Evolutionary conservation across 2,888 invertebrate genomes (phyloP).

Genomic region (Synanthedon vespiformis): DNA sequence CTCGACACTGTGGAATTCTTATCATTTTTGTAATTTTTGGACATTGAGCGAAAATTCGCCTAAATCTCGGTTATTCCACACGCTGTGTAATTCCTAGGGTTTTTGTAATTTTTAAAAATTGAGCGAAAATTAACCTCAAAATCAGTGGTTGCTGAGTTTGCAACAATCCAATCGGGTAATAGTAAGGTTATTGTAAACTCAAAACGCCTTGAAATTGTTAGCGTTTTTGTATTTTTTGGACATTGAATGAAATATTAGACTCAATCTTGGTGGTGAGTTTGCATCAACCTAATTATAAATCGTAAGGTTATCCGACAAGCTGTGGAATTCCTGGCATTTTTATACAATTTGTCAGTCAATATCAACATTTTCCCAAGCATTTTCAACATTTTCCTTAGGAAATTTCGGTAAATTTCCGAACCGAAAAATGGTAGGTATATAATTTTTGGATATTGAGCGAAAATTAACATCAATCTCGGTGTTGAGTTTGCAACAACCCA

Average conservation of each 20-base stretch:
- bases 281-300: neutral
- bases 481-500: too few relatives aligned
- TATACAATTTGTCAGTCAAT: too few relatives aligned
- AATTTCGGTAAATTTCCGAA: too few relatives aligned
- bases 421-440: too few relatives aligned
- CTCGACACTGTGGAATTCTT: constrained; percentile 1
- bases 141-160: too few relatives aligned
- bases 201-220: constrained; percentile 1
- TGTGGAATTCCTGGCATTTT: constrained; percentile 9
- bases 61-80: too few relatives aligned
- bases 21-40: constrained; percentile 6
- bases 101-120: constrained; percentile 4
- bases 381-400: too few relatives aligned
- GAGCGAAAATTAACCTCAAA: neutral
- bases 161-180: neutral
- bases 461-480: neutral
- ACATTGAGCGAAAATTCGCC: neutral
- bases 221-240: constrained; percentile 6
- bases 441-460: neutral
- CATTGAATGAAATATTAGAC: neutral
- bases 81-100: constrained; percentile 8
- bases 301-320: too few relatives aligned
- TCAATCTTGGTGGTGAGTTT: too few relatives aligned
- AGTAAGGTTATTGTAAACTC: too few relatives aligned
- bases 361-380: too few relatives aligned